Evolutionary conservation across 2,797 vertebrate species (phyloP), one percentile per base, ranked within the genome.

Genomic region (Lerista edwardsae): DNA sequence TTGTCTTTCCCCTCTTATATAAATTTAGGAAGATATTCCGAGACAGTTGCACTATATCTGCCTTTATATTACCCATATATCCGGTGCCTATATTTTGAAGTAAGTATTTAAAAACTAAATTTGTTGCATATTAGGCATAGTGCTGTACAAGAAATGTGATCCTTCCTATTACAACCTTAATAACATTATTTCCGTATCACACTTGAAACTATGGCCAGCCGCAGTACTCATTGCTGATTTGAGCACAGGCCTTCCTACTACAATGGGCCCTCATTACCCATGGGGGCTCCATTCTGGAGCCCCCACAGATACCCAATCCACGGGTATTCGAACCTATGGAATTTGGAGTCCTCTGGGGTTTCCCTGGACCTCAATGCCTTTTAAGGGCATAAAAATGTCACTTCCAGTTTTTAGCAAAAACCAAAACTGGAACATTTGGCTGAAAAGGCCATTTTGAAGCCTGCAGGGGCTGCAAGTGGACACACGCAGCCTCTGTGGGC

Each of bases 11-110:
- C 7, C 34, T 75, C 75, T 82, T 78, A 44, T 83, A 47, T 84
- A 80, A 87, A 90, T 91, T 73, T 91, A 97, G 97, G 97, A 97
- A 93, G 97, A 98, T 92, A 97, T 97, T 93, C 97, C 97, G 73
- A 97, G 97, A 79, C 97, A 98, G 89, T 96, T 98, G 74, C 95
- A 97, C 92, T 97, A 97, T 93, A 97, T 97, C 89, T 97, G 96
- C 95, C 97, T 97, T 95, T 97, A 97, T 80, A 94, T 97, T 92
- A 95, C 95, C 93, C 97, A 97, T 94, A 97, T 97, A 94, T 95
- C 95, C 80, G 97, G 97, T 96, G 97, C 97, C 93, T 97, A 98
- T 65, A 91, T 98, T 90, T 94, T 98, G 89, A 97, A 97, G 97
- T 97, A 90, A 97, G 97, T 97, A 87, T 71, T 75, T 86, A 27